Evolutionary conservation across 2,888 invertebrate genomes (phyloP), one percentile per base, ranked within the genome.

Genomic region (Orthosia incerta): DNA sequence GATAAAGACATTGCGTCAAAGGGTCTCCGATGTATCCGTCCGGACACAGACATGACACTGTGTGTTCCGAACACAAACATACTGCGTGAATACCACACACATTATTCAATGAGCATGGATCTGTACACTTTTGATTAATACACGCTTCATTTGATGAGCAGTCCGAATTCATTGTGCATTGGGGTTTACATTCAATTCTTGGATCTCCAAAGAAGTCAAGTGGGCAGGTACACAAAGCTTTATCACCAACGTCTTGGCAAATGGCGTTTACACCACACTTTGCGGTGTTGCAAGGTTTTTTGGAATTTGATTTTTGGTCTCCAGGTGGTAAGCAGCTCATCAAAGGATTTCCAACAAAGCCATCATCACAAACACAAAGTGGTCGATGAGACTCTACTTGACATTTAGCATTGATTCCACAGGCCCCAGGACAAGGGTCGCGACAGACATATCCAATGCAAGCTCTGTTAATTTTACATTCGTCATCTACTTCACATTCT

Each of bases 151-250:
- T 97, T 5, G 97, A 93, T 16, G 97, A 96, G 92, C 99, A 99
- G 87, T 98, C 98, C 0, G 98, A 97, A 92, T 98, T 98, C 87
- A 98, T 97, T n/a, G 97, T 96, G 92, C 98, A 98, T 94, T 98
- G 98, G 39, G 98, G 98, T 89, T 97, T 97, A 90, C 97, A 98
- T 85, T 98, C 98, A 67, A 96, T 94, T 82, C 97, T 97, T 4
- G 99, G 98, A 95, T 99, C 98, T 15, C 99, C 99, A 74, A 97
- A 93, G 90, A 98, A 98, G 78, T 98, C 97, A 13, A 97, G 97
- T 61, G 98, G 94, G 89, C 98, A 98, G 0, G 97, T 97, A 91
- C 98, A 99, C 39, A 98, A 97, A 20, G 98, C 98, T 85, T 97
- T 95, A 74, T 97, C 97, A 62, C 96, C 97, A 65, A 97, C 93